Percentiles rank a stretch among this genome's conserved stretches.
phyloP scores from a whole-genome alignment of 2,113 vertebrate species.

The Dicerorhinus sumatrensis region DNA sequence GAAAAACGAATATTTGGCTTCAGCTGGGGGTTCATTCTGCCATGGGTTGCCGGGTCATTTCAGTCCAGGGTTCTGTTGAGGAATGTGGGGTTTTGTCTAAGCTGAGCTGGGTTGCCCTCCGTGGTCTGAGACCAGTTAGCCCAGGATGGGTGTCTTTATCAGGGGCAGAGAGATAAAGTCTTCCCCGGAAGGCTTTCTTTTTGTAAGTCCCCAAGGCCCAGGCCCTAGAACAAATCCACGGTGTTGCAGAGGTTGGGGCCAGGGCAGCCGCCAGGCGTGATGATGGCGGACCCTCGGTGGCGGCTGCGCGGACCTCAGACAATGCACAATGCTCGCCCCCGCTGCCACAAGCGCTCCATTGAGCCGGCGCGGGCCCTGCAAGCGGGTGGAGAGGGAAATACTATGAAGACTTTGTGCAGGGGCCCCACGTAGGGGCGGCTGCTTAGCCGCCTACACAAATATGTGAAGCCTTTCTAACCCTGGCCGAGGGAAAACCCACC shows the following conservation, averaged over 20 bases:
- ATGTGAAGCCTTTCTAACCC: conserved; percentile 81
- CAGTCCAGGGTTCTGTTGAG: neutral
- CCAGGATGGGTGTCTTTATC: neutral
- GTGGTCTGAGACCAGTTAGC: neutral
- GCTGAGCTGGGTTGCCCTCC: neutral
- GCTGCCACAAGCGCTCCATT: conserved; percentile 69
- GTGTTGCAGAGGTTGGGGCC: rapidly evolving
- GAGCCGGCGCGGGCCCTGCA: conserved; percentile 62
- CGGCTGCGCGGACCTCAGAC: conserved; percentile 30
- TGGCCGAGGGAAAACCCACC: neutral
- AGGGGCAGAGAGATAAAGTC: neutral
- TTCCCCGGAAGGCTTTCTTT: neutral
- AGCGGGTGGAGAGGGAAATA: conserved; percentile 51
- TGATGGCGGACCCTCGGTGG: neutral
- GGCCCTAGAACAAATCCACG: neutral
- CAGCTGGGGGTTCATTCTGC: neutral
- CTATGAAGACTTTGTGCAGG: conserved; percentile 85
- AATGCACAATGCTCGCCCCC: conserved; percentile 70
- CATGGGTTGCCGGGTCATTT: neutral
- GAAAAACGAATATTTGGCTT: neutral
- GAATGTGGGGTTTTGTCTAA: neutral
- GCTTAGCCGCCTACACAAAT: conserved; percentile 84
- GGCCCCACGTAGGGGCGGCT: conserved; percentile 66
- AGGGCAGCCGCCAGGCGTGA: neutral
- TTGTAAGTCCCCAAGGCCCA: neutral